A percentile compares a stretch with the other conserved stretches of the same genome.
Evolutionary conservation across 2,888 invertebrate species (phyloP).

Genomic region (Melinaea marsaeus): DNA sequence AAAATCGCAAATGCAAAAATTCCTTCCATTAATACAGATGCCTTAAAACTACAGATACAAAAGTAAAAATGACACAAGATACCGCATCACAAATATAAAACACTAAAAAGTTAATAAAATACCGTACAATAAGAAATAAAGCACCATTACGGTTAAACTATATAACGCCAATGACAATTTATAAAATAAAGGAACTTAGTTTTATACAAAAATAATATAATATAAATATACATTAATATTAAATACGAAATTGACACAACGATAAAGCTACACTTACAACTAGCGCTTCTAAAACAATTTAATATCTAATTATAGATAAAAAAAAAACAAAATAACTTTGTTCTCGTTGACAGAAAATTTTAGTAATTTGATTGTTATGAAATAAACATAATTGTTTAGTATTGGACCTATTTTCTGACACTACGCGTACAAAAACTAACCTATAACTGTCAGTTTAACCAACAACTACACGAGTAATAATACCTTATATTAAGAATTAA

Average conservation of each 20-base stretch:
- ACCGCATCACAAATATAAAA: slow-evolving; percentile 37
- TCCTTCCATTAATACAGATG: slow-evolving; percentile 36
- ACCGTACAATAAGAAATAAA: slow-evolving; percentile 7
- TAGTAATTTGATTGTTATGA: not conserved
- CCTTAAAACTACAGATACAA: slow-evolving; percentile 35
- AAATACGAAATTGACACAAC: slow-evolving; percentile 34
- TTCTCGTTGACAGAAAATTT: no score
- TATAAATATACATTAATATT: slow-evolving; percentile 22
- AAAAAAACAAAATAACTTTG: not conserved
- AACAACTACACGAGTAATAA: slow-evolving; percentile 28
- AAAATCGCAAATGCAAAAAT: slow-evolving; percentile 45
- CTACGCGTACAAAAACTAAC: slow-evolving; percentile 35
- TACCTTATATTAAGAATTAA: slow-evolving; percentile 16
- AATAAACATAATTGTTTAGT: no score
- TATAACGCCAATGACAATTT: slow-evolving; percentile 19
- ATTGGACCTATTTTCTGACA: slow-evolving; percentile 29
- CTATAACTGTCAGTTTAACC: slow-evolving; percentile 35
- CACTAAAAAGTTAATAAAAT: slow-evolving; percentile 1
- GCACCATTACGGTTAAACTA: slow-evolving; percentile 12
- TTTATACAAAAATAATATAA: slow-evolving; percentile 20
- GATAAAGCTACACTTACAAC: slow-evolving; percentile 24
- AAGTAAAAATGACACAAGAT: slow-evolving; percentile 34
- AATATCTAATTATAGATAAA: not conserved
- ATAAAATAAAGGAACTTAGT: slow-evolving; percentile 23
- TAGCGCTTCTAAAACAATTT: slow-evolving; percentile 14